phyloP scores from a whole-genome alignment of 2,797 vertebrate genomes.

The Diceros bicornis region DNA sequence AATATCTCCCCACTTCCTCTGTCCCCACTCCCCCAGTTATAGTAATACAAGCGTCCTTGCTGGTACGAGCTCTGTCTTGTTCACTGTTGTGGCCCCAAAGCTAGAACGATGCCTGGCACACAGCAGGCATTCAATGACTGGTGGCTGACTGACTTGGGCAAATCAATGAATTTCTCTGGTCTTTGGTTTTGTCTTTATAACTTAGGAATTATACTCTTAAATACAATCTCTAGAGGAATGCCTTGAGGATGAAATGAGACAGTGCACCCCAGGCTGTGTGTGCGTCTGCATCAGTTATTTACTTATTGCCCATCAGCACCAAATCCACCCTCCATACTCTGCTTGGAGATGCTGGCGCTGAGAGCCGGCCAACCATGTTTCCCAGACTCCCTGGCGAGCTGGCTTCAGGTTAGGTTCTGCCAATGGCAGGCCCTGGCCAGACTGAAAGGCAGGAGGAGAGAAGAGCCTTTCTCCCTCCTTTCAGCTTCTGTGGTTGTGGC shows the following conservation, averaged over 20 bases:
- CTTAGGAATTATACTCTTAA: background rate
- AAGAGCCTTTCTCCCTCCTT: background rate
- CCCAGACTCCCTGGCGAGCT: background rate
- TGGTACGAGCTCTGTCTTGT: background rate
- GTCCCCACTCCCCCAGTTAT: background rate
- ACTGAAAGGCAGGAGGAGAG: background rate
- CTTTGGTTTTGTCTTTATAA: background rate
- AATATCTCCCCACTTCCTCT: background rate
- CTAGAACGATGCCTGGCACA: background rate
- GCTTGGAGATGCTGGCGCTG: background rate
- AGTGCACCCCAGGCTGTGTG: too few species aligned
- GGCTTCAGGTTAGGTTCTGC: background rate
- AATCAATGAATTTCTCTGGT: background rate
- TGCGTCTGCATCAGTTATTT: too few species aligned
- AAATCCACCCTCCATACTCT: background rate
- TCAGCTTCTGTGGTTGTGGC: background rate
- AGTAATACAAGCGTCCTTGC: background rate
- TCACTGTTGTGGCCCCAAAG: background rate
- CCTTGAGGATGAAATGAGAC: background rate
- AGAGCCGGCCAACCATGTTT: fast-evolving
- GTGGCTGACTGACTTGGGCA: background rate
- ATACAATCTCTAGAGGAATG: background rate
- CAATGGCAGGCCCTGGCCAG: background rate
- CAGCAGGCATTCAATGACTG: too few species aligned
- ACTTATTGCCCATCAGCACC: background rate